Conservation (phyloP, 2,797 vertebrate genomes). For the Graptemys geographica region DNA sequence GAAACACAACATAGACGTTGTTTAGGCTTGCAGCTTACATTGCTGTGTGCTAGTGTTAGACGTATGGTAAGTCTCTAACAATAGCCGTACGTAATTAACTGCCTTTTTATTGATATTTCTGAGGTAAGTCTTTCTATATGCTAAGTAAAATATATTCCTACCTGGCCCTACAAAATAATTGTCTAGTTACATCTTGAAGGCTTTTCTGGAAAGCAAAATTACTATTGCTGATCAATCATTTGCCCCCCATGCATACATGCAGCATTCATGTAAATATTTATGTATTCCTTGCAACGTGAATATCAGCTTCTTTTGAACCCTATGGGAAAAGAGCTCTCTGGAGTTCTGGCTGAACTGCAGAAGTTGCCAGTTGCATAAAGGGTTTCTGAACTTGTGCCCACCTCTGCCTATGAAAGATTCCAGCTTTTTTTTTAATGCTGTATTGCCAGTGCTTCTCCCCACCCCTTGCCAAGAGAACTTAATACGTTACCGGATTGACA, state of each 20-base stretch:
- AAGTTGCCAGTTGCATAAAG: not conserved
- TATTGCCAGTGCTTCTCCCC: not conserved
- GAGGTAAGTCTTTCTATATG: slow-evolving; percentile 77
- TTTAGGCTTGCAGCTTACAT: slow-evolving; percentile 44
- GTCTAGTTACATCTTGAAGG: slow-evolving; percentile 71
- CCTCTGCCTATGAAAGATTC: not conserved
- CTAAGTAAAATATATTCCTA: slow-evolving; percentile 62
- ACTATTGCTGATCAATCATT: slow-evolving; percentile 64
- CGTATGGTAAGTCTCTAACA: slow-evolving; percentile 12
- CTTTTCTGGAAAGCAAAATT: slow-evolving; percentile 73
- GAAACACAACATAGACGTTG: not conserved
- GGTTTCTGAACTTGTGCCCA: not conserved
- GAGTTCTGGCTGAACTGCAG: not conserved
- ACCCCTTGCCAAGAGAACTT: accelerated
- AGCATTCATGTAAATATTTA: slow-evolving; percentile 64
- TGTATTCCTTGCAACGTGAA: slow-evolving; percentile 26
- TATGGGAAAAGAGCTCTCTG: not conserved
- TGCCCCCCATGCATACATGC: slow-evolving; percentile 82
- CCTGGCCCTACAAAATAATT: slow-evolving; percentile 69
- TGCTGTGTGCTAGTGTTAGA: slow-evolving; percentile 53
- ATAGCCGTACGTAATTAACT: slow-evolving; percentile 24
- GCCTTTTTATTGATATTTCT: slow-evolving; percentile 46
- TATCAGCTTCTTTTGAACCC: not conserved
- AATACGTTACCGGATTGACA: not conserved
- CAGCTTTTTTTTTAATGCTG: not conserved